These are phyloP conservation scores for Nomada goodeniana DNA, from an alignment of 2,888 invertebrate species.

Conservation along the genomic window DNA sequence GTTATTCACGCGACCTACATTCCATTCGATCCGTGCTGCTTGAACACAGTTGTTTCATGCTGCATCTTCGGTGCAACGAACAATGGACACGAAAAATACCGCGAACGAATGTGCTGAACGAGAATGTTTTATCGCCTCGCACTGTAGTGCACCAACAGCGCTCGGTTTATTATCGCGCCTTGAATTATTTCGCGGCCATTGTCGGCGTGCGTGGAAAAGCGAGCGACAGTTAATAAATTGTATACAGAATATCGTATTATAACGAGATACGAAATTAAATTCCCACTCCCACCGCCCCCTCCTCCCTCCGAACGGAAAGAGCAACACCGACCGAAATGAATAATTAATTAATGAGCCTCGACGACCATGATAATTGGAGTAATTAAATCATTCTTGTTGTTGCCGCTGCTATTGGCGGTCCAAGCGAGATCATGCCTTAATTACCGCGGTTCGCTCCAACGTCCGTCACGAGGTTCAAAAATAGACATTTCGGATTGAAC, in stretches of 20 bases:
- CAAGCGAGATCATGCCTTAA: too few relatives aligned
- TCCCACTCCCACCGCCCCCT: too few relatives aligned
- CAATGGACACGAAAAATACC: background rate
- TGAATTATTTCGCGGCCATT: constrained; percentile 20
- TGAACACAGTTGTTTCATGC: background rate
- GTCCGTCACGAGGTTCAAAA: too few relatives aligned
- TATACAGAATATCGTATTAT: constrained; percentile 12
- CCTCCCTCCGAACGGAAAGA: background rate
- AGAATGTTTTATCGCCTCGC: constrained; percentile 7
- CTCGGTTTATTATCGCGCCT: constrained; percentile 28
- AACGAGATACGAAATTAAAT: constrained; percentile 31
- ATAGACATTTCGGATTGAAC: too few relatives aligned
- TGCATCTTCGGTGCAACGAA: background rate
- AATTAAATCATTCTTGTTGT: background rate
- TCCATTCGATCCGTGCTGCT: too few relatives aligned
- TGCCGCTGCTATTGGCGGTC: background rate
- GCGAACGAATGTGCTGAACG: background rate
- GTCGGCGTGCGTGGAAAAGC: background rate
- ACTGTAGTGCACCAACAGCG: background rate
- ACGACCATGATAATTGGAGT: background rate
- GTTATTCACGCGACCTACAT: too few relatives aligned
- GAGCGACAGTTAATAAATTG: constrained; percentile 18
- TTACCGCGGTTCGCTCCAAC: too few relatives aligned
- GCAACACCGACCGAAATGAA: constrained; percentile 25
- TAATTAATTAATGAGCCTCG: constrained; percentile 36